A percentile compares a stretch with the other conserved stretches of the same genome.
These are phyloP conservation scores for Drosophila borealis DNA, from an alignment of 2,888 invertebrate species.

Conservation along the genomic window DNA sequence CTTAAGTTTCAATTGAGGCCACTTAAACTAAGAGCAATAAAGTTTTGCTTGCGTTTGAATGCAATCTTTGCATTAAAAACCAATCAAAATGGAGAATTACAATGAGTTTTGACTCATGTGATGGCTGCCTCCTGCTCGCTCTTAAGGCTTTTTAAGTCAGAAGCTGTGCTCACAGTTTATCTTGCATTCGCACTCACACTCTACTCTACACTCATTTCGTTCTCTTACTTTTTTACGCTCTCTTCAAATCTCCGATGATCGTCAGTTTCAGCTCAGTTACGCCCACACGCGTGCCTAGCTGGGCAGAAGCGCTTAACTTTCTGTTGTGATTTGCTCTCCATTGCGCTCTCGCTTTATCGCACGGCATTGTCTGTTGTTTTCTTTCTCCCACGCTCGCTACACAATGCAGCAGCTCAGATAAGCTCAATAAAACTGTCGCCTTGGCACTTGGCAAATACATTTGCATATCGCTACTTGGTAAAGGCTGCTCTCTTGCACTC, in stretches of 20 bases:
- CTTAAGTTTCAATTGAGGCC: not conserved
- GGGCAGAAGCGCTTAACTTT: not conserved
- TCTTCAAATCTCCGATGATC: conserved; percentile 18
- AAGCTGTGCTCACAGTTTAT: not conserved
- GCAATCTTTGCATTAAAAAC: not conserved
- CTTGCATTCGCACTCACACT: not conserved
- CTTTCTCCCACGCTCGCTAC: conserved; percentile 10
- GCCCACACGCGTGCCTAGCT: conserved; percentile 23
- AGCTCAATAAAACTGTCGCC: conserved; percentile 78
- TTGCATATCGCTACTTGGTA: conserved; percentile 58
- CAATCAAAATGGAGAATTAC: not conserved
- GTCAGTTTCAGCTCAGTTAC: conserved; percentile 12
- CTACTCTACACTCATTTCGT: not conserved
- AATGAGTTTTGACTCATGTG: not conserved
- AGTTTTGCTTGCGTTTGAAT: not conserved
- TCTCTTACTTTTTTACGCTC: no score
- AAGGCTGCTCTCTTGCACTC: conserved; percentile 13
- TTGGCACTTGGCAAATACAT: conserved; percentile 75
- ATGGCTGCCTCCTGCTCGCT: no score
- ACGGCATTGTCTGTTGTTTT: conserved; percentile 48
- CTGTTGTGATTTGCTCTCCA: conserved; percentile 23
- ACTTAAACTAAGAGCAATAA: not conserved
- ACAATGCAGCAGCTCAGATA: conserved; percentile 58
- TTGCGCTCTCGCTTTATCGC: conserved; percentile 44
- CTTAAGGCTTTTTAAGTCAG: not conserved